phyloP scores from a whole-genome alignment of 1,140 invertebrate genomes.

The Scaptomyza pallida region DNA sequence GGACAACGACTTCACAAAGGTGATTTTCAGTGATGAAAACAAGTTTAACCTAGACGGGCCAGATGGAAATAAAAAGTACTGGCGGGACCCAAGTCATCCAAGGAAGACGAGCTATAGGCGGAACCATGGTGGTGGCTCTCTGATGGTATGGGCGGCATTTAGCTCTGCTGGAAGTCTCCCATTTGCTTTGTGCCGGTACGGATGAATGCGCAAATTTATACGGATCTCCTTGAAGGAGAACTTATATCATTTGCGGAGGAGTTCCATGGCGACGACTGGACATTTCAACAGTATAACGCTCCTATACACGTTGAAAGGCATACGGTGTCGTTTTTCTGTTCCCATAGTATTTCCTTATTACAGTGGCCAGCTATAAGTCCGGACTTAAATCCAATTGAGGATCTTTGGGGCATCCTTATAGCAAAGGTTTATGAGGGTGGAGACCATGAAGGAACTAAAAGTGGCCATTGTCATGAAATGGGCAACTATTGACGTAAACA shows the following conservation, averaged over 20 bases:
- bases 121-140: too few relatives aligned
- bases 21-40: conserved; percentile 21
- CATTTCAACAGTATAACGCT: too few relatives aligned
- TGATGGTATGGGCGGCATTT: too few relatives aligned
- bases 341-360: neutral
- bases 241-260: too few relatives aligned
- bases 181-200: too few relatives aligned
- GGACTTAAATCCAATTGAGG: conserved; percentile 7
- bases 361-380: conserved; percentile 8
- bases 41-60: conserved; percentile 18
- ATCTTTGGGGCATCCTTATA: conserved; percentile 11
- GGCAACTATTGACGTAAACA: neutral
- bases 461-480: neutral
- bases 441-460: conserved; percentile 3
- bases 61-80: conserved; percentile 14
- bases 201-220: too few relatives aligned
- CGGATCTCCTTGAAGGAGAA: too few relatives aligned
- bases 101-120: conserved; percentile 10
- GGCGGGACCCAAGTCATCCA: conserved; percentile 5
- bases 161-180: too few relatives aligned
- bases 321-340: conserved; percentile 2
- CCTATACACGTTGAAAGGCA: conserved; percentile 3
- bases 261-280: too few relatives aligned
- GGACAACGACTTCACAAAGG: conserved; percentile 6
- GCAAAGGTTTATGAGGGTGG: neutral